Conservation (phyloP, 1,140 invertebrate species). For the Heliconius melpomene region DNA sequence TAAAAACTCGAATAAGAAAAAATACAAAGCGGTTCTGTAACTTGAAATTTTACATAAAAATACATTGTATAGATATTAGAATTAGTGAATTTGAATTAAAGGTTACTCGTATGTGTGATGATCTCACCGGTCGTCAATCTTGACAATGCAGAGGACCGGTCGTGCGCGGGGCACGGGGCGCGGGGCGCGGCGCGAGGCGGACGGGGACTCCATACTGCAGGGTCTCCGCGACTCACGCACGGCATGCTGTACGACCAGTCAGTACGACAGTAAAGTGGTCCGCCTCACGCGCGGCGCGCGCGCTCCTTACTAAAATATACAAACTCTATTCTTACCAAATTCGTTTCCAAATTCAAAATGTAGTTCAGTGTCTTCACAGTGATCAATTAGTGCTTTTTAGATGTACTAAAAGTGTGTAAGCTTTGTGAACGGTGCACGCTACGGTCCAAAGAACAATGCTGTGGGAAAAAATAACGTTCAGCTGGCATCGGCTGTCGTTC, state of each 20-base stretch:
- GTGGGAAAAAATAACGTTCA: slow-evolving; percentile 82
- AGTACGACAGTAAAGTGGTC: slow-evolving; percentile 68
- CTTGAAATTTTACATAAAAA: not conserved
- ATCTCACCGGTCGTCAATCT: slow-evolving; percentile 78
- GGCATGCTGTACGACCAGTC: slow-evolving; percentile 55
- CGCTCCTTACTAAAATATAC: slow-evolving; percentile 50
- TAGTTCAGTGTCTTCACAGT: slow-evolving; percentile 48
- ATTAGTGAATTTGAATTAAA: slow-evolving; percentile 62
- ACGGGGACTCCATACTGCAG: slow-evolving; percentile 59
- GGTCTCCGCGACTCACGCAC: slow-evolving; percentile 65
- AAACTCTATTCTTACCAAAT: slow-evolving; percentile 48
- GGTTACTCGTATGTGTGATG: slow-evolving; percentile 57
- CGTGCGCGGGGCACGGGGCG: slow-evolving; percentile 55
- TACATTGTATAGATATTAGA: slow-evolving; percentile 7
- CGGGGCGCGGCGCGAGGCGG: slow-evolving; percentile 55
- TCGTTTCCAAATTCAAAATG: slow-evolving; percentile 64
- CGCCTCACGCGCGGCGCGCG: slow-evolving; percentile 73
- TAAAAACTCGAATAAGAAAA: not conserved
- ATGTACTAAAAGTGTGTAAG: slow-evolving; percentile 55
- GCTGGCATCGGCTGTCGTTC: slow-evolving; percentile 79
- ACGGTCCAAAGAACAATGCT: slow-evolving; percentile 80
- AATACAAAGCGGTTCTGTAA: not conserved
- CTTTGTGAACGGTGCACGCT: slow-evolving; percentile 60
- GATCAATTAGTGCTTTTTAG: slow-evolving; percentile 46
- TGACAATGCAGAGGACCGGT: slow-evolving; percentile 79